phyloP scores from a whole-genome alignment of 1,140 invertebrate species.

The Temnothorax longispinosus region DNA sequence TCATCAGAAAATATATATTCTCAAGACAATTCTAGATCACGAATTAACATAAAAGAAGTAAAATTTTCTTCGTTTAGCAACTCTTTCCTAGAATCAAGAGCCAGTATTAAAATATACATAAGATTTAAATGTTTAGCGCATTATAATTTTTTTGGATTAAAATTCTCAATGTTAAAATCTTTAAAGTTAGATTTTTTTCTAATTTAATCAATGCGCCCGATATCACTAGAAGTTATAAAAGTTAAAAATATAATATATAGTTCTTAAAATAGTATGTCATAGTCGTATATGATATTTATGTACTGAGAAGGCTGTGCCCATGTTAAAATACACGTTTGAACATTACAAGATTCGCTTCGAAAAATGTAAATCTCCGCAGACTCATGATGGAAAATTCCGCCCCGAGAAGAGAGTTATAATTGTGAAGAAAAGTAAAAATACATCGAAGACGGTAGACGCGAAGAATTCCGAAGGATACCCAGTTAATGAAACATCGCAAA shows the following conservation, averaged over 20 bases:
- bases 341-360: not conserved
- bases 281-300: not conserved
- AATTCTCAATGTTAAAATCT: not conserved
- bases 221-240: not conserved
- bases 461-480: slow-evolving; percentile 35
- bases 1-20: not conserved
- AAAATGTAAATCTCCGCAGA: slow-evolving; percentile 22
- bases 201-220: not conserved
- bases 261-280: not conserved
- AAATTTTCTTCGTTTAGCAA: not conserved
- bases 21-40: not conserved
- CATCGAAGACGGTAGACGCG: slow-evolving; percentile 33
- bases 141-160: not conserved
- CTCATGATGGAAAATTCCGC: slow-evolving; percentile 33
- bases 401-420: slow-evolving; percentile 23
- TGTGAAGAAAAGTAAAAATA: slow-evolving; percentile 51
- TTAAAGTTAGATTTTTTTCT: not conserved
- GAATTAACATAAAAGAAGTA: not conserved
- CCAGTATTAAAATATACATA: not conserved
- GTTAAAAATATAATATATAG: not conserved
- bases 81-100: not conserved
- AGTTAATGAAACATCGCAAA: slow-evolving; percentile 41
- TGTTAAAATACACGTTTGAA: slow-evolving; percentile 8
- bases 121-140: not conserved
- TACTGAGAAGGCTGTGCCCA: not conserved